Conservation (phyloP, 2,797 vertebrate genomes). For the Telmatherina bonti region DNA sequence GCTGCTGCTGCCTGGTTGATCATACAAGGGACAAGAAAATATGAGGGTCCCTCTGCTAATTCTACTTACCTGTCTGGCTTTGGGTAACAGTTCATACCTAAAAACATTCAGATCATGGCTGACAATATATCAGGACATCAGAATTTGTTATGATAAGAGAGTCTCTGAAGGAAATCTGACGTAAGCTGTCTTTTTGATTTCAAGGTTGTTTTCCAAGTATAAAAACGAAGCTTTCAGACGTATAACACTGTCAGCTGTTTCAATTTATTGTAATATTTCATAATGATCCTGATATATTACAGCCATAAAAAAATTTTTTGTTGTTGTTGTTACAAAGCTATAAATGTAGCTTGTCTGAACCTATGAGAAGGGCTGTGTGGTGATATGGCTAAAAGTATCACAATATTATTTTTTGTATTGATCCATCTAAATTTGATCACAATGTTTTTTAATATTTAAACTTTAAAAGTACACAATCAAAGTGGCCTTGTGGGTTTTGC, state of each 20-base stretch:
- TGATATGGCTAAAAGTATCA: too few species aligned
- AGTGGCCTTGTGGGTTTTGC: too few species aligned
- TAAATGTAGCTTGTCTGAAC: conserved; percentile 21
- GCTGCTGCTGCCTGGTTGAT: conserved; percentile 59
- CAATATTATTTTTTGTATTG: too few species aligned
- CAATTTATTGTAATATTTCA: not conserved
- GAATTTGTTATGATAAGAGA: conserved; percentile 8
- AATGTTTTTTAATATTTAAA: too few species aligned
- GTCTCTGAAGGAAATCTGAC: conserved; percentile 2
- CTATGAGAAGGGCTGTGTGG: too few species aligned
- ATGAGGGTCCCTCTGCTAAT: conserved; percentile 50
- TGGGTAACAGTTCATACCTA: conserved; percentile 58
- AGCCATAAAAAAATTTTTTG: conserved; percentile 3
- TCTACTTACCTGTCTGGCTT: conserved; percentile 41
- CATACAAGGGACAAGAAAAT: conserved; percentile 24
- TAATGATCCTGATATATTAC: conserved; percentile 17
- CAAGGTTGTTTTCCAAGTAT: not conserved
- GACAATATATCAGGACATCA: conserved; percentile 28
- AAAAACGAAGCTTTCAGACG: not conserved
- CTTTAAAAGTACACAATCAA: too few species aligned
- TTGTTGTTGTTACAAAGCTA: conserved; percentile 9
- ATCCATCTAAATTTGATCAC: too few species aligned
- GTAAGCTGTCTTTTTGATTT: not conserved
- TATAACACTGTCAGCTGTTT: not conserved
- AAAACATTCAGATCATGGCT: conserved; percentile 20